These are phyloP conservation scores for Furcula furcula DNA, from an alignment of 2,888 invertebrate genomes.

Conservation along the genomic window DNA sequence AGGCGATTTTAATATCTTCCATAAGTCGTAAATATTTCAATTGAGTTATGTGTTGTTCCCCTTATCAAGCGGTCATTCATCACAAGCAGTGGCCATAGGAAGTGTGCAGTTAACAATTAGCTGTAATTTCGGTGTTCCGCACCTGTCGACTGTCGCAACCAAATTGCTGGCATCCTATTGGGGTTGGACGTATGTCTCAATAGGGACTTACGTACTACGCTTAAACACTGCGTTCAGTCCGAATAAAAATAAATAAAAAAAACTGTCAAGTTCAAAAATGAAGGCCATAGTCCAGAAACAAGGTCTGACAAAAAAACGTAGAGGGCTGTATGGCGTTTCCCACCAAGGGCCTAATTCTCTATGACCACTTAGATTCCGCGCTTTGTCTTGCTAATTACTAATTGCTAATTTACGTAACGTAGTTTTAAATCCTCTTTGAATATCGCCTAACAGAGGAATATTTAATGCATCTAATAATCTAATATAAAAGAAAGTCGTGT, in stretches of 20 bases:
- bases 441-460: too few relatives aligned
- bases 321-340: too few relatives aligned
- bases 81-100: slow-evolving; percentile 18
- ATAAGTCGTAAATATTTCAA: not conserved
- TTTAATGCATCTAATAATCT: too few relatives aligned
- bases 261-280: too few relatives aligned
- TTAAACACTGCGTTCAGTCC: not conserved
- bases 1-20: not conserved
- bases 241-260: not conserved
- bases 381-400: too few relatives aligned
- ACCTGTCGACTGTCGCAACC: slow-evolving; percentile 9
- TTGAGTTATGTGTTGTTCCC: not conserved
- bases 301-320: too few relatives aligned
- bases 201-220: not conserved
- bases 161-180: slow-evolving; percentile 36
- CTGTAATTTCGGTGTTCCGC: slow-evolving; percentile 29
- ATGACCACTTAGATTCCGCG: too few relatives aligned
- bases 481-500: too few relatives aligned
- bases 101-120: slow-evolving; percentile 10
- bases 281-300: too few relatives aligned
- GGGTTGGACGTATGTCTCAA: slow-evolving; percentile 1
- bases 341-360: too few relatives aligned
- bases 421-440: too few relatives aligned
- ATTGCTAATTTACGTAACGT: too few relatives aligned
- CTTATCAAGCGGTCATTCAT: slow-evolving; percentile 20